Evolutionary conservation across 1,140 invertebrate genomes (phyloP).

Genomic region (Drosophila kanapiae): DNA sequence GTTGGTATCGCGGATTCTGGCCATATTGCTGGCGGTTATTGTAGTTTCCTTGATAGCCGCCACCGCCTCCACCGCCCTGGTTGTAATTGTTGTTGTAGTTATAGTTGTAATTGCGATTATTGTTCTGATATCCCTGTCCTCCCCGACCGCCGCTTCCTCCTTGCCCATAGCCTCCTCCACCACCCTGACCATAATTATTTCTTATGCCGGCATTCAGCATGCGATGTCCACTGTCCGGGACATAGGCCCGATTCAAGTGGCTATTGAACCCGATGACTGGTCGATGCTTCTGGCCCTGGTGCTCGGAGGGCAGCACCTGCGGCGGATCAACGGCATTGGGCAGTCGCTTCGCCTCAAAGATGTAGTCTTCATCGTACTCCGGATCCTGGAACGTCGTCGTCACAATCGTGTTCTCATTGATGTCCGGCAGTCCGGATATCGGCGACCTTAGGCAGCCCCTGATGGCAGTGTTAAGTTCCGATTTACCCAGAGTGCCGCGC

Average conservation of each 20-base stretch:
- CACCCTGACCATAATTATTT: conserved; percentile 28
- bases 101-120: conserved; percentile 42
- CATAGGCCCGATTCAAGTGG: conserved; percentile 30
- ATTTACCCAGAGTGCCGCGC: conserved; percentile 90
- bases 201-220: conserved; percentile 44
- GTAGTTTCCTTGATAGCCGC: conserved; percentile 39
- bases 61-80: conserved; percentile 7
- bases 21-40: conserved; percentile 43
- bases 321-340: conserved; percentile 90
- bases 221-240: conserved; percentile 43
- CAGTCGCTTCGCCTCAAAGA: conserved; percentile 92
- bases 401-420: conserved; percentile 87
- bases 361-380: conserved; percentile 90
- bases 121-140: conserved; percentile 42
- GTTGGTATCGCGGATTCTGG: conserved; percentile 41
- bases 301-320: conserved; percentile 90
- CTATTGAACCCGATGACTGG: conserved; percentile 66
- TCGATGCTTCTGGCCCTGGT: conserved; percentile 75
- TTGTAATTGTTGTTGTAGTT: conserved; percentile 41
- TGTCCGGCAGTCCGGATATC: conserved; percentile 88
- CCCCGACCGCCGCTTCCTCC: conserved; percentile 8
- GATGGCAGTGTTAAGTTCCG: conserved; percentile 88
- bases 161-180: conserved; percentile 20
- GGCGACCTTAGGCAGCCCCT: conserved; percentile 88
- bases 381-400: conserved; percentile 94